Percentiles rank a stretch among this genome's conserved stretches.
Conservation (phyloP, 2,113 vertebrate species). For the Saccopteryx leptura region DNA sequence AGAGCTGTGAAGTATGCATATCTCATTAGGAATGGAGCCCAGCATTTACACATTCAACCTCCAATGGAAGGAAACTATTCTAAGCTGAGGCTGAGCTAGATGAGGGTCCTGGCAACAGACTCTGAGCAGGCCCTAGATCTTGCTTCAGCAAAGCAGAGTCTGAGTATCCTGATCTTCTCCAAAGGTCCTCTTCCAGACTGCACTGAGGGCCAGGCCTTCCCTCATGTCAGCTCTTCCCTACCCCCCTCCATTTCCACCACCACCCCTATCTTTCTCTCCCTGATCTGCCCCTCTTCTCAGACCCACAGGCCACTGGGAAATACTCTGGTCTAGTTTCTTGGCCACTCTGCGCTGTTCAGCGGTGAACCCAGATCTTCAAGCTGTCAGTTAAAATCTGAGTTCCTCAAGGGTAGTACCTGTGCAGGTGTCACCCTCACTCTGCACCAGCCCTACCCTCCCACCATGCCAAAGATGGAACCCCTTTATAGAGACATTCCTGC, state of each 20-base stretch:
- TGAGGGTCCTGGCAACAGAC: neutral
- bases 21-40: neutral
- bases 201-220: neutral
- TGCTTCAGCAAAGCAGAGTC: neutral
- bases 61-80: neutral
- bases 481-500: neutral
- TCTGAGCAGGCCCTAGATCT: neutral
- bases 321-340: neutral
- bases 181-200: neutral
- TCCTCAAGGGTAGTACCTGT: neutral
- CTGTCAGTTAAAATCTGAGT: neutral
- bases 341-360: neutral
- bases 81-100: neutral
- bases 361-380: neutral
- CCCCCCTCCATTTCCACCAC: too few relatives aligned
- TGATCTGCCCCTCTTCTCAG: neutral
- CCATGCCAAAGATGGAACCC: neutral
- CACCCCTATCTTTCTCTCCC: neutral
- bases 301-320: slow-evolving; percentile 17
- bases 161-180: neutral
- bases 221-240: neutral
- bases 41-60: neutral
- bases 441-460: neutral
- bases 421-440: neutral
- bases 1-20: neutral